phyloP scores from a whole-genome alignment of 1,140 invertebrate genomes.

The Drosophila bifasciata region DNA sequence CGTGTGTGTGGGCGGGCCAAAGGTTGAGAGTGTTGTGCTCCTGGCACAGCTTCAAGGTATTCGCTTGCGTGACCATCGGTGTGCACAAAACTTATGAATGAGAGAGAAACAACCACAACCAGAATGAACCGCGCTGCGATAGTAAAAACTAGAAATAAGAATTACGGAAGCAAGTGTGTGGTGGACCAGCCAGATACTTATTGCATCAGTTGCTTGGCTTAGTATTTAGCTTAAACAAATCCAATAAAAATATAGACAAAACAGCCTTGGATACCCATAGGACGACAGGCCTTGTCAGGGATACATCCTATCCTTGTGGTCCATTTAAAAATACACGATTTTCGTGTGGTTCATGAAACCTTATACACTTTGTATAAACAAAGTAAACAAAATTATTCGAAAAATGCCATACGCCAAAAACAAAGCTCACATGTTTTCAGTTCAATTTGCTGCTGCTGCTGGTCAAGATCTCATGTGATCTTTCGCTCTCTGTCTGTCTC shows the following conservation, averaged over 20 bases:
- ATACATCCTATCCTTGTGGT: no score
- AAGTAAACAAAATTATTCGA: slow-evolving; percentile 17
- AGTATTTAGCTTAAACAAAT: no score
- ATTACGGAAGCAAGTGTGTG: background rate
- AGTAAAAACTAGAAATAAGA: slow-evolving; percentile 45
- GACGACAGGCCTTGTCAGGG: no score
- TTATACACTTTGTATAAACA: slow-evolving; percentile 53
- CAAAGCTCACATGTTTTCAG: slow-evolving; percentile 30
- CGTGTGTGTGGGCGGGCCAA: slow-evolving; percentile 63
- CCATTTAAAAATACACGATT: slow-evolving; percentile 13
- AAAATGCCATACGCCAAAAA: slow-evolving; percentile 46
- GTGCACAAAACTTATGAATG: slow-evolving; percentile 56
- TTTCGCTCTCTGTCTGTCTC: slow-evolving; percentile 3
- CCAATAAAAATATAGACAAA: no score
- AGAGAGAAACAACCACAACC: slow-evolving; percentile 21
- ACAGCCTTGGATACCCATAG: no score
- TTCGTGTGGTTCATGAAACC: slow-evolving; percentile 16
- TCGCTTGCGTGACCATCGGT: slow-evolving; percentile 43
- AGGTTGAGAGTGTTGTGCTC: slow-evolving; percentile 34
- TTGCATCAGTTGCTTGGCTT: no score
- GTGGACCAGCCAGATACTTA: background rate
- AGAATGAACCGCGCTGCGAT: slow-evolving; percentile 17
- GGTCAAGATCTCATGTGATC: slow-evolving; percentile 39
- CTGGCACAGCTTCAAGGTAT: slow-evolving; percentile 17
- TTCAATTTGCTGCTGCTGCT: slow-evolving; percentile 54